phyloP scores from a whole-genome alignment of 2,113 vertebrate genomes.

The Rostratula benghalensis region DNA sequence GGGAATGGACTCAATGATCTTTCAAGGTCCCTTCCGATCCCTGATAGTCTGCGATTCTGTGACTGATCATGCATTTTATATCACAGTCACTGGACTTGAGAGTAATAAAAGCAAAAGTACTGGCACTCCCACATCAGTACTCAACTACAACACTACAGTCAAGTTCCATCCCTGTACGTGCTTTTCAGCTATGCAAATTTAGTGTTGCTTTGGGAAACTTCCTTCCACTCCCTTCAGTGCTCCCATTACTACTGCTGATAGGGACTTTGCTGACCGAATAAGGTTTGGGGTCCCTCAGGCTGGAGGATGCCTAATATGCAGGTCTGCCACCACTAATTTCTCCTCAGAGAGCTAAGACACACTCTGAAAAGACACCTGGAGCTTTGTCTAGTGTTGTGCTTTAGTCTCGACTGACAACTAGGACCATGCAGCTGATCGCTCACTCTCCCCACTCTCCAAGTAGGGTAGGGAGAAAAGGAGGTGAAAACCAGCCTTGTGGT shows the following conservation, averaged over 20 bases:
- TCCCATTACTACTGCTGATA: accelerated
- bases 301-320: neutral
- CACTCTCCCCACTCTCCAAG: neutral
- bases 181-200: neutral
- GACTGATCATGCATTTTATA: neutral
- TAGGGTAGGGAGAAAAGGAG: neutral
- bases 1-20: too few species aligned
- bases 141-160: neutral
- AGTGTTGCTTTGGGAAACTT: neutral
- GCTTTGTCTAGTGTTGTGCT: neutral
- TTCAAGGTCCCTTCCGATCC: too few species aligned
- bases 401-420: neutral
- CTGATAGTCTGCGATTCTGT: too few species aligned
- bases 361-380: neutral
- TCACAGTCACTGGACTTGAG: neutral
- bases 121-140: neutral
- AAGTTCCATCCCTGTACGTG: neutral
- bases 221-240: neutral
- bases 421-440: neutral
- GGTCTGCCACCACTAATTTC: neutral
- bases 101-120: neutral
- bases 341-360: neutral
- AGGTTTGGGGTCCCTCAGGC: neutral
- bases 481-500: neutral
- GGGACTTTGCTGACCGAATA: neutral